Conservation (phyloP, 2,888 invertebrate genomes). For the Sipunculus nudus region DNA sequence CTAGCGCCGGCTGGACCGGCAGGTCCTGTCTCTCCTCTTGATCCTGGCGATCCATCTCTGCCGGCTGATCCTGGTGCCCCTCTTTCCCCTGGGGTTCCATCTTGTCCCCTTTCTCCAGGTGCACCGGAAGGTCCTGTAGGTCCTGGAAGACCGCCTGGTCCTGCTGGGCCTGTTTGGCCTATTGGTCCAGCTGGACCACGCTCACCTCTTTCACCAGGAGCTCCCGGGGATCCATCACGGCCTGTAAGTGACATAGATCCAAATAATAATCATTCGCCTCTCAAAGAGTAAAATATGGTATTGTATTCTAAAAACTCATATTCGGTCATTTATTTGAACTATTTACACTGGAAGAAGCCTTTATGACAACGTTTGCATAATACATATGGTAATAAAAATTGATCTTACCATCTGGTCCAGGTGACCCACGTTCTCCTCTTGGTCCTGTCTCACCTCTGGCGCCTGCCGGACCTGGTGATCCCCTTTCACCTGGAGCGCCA, state of each 20-base stretch:
- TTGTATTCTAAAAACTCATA: too few relatives aligned
- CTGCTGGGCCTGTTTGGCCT: too few relatives aligned
- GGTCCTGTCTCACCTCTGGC: not conserved
- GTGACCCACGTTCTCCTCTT: slow-evolving; percentile 10
- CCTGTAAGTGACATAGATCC: too few relatives aligned
- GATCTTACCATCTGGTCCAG: slow-evolving; percentile 1
- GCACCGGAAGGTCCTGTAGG: slow-evolving; percentile 18
- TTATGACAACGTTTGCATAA: too few relatives aligned
- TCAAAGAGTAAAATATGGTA: too few relatives aligned
- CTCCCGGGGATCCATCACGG: too few relatives aligned
- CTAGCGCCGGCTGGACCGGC: slow-evolving; percentile 1
- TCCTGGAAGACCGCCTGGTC: too few relatives aligned
- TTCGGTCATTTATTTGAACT: too few relatives aligned
- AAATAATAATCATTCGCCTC: too few relatives aligned
- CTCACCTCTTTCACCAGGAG: too few relatives aligned
- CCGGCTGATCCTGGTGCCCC: not conserved
- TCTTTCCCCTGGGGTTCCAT: not conserved
- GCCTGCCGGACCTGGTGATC: slow-evolving; percentile 3
- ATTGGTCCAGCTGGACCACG: too few relatives aligned
- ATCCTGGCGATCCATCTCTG: slow-evolving; percentile 1
- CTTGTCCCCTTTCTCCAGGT: slow-evolving; percentile 13
- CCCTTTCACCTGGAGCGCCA: slow-evolving; percentile 2
- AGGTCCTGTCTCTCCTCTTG: slow-evolving; percentile 7
- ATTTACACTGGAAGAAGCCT: too few relatives aligned
- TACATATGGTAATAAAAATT: not conserved